phyloP scores from a whole-genome alignment of 2,888 invertebrate genomes.

The Phortica magna region DNA sequence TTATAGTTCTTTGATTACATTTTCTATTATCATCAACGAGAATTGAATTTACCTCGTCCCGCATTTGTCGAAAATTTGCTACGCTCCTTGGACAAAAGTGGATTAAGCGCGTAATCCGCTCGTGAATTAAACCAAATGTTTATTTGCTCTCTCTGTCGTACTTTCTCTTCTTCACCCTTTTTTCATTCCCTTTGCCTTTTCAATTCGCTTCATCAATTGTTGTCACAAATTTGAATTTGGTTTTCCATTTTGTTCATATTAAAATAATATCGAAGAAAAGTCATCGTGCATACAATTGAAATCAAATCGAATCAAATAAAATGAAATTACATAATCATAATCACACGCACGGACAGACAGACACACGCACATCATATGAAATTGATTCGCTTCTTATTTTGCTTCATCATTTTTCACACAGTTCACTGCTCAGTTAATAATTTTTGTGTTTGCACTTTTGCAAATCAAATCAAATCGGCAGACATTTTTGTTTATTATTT shows the following conservation, averaged over 20 bases:
- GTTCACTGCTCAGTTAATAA: conserved; percentile 23
- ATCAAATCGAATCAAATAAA: conserved; percentile 66
- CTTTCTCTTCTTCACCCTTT: background rate
- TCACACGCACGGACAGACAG: conserved; percentile 60
- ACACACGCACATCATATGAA: conserved; percentile 33
- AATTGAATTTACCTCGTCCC: background rate
- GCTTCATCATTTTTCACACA: background rate
- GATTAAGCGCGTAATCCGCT: conserved; percentile 31
- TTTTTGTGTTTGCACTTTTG: background rate
- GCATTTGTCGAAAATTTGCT: background rate
- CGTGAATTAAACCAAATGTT: conserved; percentile 25
- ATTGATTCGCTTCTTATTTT: background rate
- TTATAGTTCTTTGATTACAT: conserved; percentile 72
- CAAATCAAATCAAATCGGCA: background rate
- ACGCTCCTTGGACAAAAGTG: background rate
- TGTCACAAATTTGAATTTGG: background rate
- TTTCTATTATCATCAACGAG: conserved; percentile 64
- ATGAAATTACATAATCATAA: conserved; percentile 71
- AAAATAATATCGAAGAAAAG: background rate
- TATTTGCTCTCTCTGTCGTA: background rate
- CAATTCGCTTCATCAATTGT: background rate
- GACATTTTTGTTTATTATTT: too few species aligned
- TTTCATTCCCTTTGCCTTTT: background rate
- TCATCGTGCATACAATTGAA: conserved; percentile 35
- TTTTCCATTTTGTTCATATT: background rate